Conservation (phyloP, 2,888 invertebrate genomes). For the Melanargia galathea region DNA sequence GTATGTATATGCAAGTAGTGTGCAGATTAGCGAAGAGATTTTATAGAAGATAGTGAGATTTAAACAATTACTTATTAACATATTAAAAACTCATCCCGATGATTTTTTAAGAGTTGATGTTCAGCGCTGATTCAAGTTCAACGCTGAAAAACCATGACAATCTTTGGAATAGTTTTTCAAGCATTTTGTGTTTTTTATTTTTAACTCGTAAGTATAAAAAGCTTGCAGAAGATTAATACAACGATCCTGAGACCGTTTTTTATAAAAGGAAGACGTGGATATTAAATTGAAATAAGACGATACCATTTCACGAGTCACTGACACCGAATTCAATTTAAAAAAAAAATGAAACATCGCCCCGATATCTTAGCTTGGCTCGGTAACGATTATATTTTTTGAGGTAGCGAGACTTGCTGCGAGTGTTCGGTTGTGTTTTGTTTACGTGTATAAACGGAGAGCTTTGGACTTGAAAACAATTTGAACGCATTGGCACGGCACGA, state of each 20-base stretch:
- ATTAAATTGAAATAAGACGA: constrained; percentile 29
- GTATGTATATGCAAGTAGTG: not conserved
- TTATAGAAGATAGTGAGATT: not conserved
- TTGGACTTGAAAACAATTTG: constrained; percentile 47
- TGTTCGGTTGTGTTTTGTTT: constrained; percentile 25
- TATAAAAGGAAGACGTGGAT: constrained; percentile 8
- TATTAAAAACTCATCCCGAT: no score
- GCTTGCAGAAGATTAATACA: constrained; percentile 1
- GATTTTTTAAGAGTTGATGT: no score
- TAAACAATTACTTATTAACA: no score
- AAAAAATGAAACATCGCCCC: constrained; percentile 65
- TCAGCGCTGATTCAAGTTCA: no score
- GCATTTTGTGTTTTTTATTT: no score
- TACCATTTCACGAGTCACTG: constrained; percentile 61
- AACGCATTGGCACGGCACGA: constrained; percentile 40
- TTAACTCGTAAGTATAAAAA: not conserved
- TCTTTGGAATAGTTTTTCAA: no score
- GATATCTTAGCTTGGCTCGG: constrained; percentile 40
- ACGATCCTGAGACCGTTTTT: constrained; percentile 1
- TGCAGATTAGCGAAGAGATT: not conserved
- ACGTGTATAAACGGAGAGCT: constrained; percentile 37
- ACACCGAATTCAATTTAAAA: constrained; percentile 67
- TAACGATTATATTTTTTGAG: constrained; percentile 19
- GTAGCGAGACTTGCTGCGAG: constrained; percentile 21
- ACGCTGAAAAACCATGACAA: no score